Evolutionary conservation across 2,113 vertebrate species (phyloP).

Genomic region (Chloropsis cyanopogon): DNA sequence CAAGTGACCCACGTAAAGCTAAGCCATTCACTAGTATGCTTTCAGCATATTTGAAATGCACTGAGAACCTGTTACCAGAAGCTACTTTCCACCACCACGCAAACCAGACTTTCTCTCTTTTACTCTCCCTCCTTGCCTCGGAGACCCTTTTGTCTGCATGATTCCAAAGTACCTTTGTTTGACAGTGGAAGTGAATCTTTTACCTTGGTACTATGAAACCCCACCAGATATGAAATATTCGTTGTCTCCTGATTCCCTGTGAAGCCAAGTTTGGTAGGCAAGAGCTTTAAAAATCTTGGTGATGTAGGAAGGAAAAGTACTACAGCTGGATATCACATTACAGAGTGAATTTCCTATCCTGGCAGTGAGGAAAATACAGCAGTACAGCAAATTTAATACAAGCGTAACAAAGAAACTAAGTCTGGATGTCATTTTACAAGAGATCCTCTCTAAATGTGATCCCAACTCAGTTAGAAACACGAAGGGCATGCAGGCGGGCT

Average conservation of each 20-base stretch:
- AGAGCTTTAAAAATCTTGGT: not conserved
- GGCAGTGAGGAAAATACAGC: not conserved
- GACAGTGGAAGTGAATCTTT: not conserved
- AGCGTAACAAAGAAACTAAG: not conserved
- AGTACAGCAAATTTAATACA: not conserved
- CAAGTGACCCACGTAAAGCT: not conserved
- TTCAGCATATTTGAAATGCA: not conserved
- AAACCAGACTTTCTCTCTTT: not conserved
- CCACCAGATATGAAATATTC: not conserved
- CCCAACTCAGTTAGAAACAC: not conserved
- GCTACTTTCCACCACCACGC: not conserved
- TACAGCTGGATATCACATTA: not conserved
- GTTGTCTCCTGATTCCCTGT: not conserved
- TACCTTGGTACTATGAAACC: not conserved
- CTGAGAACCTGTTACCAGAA: not conserved
- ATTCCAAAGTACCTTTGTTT: not conserved
- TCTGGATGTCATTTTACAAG: not conserved
- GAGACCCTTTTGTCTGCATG: not conserved
- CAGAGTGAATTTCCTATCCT: not conserved
- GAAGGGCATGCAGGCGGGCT: not conserved
- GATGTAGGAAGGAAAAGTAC: not conserved
- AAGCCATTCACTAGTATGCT: rapidly evolving
- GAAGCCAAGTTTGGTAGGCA: not conserved
- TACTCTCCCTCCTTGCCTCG: not conserved
- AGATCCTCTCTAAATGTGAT: not conserved